Conservation (phyloP, 2,888 invertebrate species). For the Fissipunctia ypsillon region DNA sequence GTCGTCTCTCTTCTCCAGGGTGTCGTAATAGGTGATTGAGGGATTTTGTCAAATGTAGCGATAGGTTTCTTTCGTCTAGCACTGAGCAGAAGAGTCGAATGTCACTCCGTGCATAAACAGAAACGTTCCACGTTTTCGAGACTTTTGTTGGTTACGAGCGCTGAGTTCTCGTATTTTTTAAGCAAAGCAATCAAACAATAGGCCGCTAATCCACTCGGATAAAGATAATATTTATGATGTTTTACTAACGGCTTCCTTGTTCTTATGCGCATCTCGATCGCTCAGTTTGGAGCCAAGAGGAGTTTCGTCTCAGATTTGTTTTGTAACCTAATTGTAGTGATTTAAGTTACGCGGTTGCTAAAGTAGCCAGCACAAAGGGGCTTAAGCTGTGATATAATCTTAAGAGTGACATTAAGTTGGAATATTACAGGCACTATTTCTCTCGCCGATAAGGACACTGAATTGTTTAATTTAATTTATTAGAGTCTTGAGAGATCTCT, state of each 20-base stretch:
- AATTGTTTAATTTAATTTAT: conserved; percentile 77
- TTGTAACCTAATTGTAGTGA: conserved; percentile 75
- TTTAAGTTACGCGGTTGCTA: conserved; percentile 75
- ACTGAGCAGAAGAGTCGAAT: conserved; percentile 12
- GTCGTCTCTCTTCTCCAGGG: conserved; percentile 31
- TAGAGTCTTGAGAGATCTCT: conserved; percentile 64
- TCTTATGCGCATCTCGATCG: conserved; percentile 37
- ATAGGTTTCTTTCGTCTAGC: conserved; percentile 21
- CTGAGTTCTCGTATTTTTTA: conserved; percentile 1
- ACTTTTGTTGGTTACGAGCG: neutral
- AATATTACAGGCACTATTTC: conserved; percentile 79
- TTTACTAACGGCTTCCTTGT: conserved; percentile 45
- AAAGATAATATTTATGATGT: conserved; percentile 59
- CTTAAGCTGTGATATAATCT: conserved; percentile 78
- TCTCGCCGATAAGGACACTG: conserved; percentile 75
- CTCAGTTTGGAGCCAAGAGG: conserved; percentile 30
- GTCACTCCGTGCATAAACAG: neutral
- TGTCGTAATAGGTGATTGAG: conserved; percentile 38
- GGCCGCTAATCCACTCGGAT: conserved; percentile 12
- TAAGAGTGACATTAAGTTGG: conserved; percentile 77
- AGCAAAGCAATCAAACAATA: conserved; percentile 28
- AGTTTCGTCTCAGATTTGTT: conserved; percentile 72
- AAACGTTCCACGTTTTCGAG: neutral
- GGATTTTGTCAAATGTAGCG: conserved; percentile 34
- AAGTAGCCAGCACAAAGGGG: conserved; percentile 75